Conservation (phyloP, 1,140 invertebrate species). For the Orius laevigatus region DNA sequence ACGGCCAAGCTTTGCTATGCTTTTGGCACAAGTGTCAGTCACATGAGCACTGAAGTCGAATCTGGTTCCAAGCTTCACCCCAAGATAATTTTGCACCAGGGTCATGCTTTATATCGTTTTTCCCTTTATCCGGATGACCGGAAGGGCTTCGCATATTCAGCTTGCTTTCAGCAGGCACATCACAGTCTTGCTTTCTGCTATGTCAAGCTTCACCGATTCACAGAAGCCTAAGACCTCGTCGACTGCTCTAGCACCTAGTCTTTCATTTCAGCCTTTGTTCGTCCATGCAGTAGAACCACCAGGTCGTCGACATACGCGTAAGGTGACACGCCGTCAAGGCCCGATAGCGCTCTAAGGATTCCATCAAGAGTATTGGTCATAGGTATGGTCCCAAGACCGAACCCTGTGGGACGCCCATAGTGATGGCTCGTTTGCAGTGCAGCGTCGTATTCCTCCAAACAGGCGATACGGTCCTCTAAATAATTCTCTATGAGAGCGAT, state of each 20-base stretch:
- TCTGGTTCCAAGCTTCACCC: conserved; percentile 6
- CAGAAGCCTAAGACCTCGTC: not conserved
- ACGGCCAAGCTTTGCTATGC: not conserved
- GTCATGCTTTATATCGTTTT: not conserved
- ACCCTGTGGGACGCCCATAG: conserved; percentile 22
- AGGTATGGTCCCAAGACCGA: conserved; percentile 23
- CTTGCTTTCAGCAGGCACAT: conserved; percentile 12
- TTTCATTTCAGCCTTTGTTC: conserved; percentile 4
- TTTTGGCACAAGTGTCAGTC: not conserved
- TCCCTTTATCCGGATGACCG: not conserved
- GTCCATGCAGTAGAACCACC: not conserved
- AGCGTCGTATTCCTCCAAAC: conserved; percentile 24
- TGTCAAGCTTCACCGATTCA: not conserved
- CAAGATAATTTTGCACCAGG: conserved; percentile 1
- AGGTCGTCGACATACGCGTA: conserved; percentile 27
- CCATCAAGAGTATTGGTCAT: conserved; percentile 29
- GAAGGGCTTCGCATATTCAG: conserved; percentile 1
- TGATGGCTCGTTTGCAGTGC: not conserved
- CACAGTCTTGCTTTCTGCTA: conserved; percentile 18
- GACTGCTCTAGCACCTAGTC: not conserved
- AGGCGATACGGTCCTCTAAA: conserved; percentile 30
- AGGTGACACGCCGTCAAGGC: conserved; percentile 14
- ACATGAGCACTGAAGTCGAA: conserved; percentile 1
- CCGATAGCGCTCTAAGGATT: conserved; percentile 8
- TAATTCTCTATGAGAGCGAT: conserved; percentile 13